Evolutionary conservation across 1,140 invertebrate species (phyloP), one percentile per base, ranked within the genome.

Genomic region (Pseudomyrmex concolor): DNA sequence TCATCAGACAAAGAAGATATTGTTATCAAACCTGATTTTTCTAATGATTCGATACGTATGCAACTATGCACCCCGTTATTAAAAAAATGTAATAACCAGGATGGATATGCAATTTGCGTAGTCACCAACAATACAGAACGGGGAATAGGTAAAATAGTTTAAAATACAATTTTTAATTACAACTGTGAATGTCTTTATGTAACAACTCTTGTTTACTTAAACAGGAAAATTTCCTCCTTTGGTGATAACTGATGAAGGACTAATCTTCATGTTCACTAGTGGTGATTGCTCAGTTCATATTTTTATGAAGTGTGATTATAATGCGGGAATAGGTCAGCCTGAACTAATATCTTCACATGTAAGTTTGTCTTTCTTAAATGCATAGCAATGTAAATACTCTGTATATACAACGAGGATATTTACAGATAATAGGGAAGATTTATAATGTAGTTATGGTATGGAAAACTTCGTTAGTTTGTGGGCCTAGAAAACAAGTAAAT

Each of bases 281-380:
- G 92, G 92, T 57, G 3, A 67, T 43, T 93, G 92, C 74, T 84
- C 78, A 19, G 86, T 91, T 12, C 71, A 84, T 54, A 86, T 94
- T 59, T 71, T 86, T 60, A 92, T 94, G 90, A 78, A 84, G 17
- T 94, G 93, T 84, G 90, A 93, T 87, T 93, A 90, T 19, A 2
- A 17, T 9, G 72, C 60, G 51, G 81, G 13, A 59, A 74, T 54
- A 70, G 86, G 66, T 87, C 89, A 55, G 63, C 91, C 92, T 68
- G 74, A 84, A 84, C 62, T 90, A 73, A 86, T 87, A 7, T 0
- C 34, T 89, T 48, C 84, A 59, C 13, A 84, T 15, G 92, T 92
- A 86, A 88, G 84, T 86, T 5, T 34, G 68, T 4, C 50, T 12
- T 19, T 54, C 25, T 34, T 48, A 48, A 0, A 48, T 68, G 1